These are phyloP conservation scores for Boleophthalmus pectinirostris DNA, from an alignment of 2,113 vertebrate species.

Conservation along the genomic window DNA sequence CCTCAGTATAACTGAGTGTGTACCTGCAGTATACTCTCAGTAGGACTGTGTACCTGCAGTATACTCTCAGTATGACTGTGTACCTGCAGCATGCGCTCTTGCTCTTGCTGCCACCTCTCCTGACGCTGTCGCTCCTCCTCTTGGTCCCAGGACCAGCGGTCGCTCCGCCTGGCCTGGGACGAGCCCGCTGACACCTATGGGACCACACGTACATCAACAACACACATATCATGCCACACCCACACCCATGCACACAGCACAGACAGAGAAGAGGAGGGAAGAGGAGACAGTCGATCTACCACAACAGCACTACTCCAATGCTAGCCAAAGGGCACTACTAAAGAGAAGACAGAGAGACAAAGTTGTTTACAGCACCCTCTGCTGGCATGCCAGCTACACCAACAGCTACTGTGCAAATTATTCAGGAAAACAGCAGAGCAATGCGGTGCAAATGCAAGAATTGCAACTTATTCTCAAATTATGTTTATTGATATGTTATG, in stretches of 20 bases:
- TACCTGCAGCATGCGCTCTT: conserved; percentile 97
- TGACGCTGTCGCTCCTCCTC: conserved; percentile 95
- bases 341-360: conserved; percentile 69
- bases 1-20: conserved; percentile 26
- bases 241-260: conserved; percentile 10
- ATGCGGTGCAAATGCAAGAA: neutral
- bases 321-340: conserved; percentile 68
- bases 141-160: conserved; percentile 94
- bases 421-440: conserved; percentile 1
- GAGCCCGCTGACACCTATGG: conserved; percentile 72
- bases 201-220: conserved; percentile 34
- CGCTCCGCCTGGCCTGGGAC: conserved; percentile 80
- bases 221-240: conserved; percentile 17
- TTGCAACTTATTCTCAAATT: neutral
- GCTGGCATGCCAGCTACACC: conserved; percentile 56
- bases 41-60: conserved; percentile 86
- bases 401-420: conserved; percentile 22
- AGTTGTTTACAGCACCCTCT: conserved; percentile 49
- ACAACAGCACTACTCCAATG: conserved; percentile 73
- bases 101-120: conserved; percentile 95
- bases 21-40: conserved; percentile 94
- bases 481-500: neutral
- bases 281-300: conserved; percentile 74
- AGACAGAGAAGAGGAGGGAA: conserved; percentile 52
- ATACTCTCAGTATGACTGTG: conserved; percentile 21